Percentiles rank a stretch among this genome's conserved stretches.
Evolutionary conservation across 2,888 invertebrate species (phyloP).

Genomic region (Macropis europaea): DNA sequence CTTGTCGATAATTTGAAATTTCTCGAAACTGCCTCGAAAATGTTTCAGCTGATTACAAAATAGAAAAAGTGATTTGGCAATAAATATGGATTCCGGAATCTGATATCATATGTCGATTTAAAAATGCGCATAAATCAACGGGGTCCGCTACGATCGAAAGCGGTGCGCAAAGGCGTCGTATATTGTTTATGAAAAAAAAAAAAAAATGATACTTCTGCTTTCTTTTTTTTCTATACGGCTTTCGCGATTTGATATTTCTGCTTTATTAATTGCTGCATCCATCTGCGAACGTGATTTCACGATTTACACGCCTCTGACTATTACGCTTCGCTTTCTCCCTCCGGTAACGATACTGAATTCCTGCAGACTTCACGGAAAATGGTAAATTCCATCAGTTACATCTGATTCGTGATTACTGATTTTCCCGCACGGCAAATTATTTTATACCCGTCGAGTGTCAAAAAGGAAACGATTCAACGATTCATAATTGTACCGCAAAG

Average conservation of each 20-base stretch:
- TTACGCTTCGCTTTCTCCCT: slow-evolving; percentile 37
- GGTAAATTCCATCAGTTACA: not conserved
- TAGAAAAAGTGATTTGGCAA: too few relatives aligned
- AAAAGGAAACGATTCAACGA: not conserved
- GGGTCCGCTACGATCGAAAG: slow-evolving; percentile 1
- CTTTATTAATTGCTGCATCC: not conserved
- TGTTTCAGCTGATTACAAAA: too few relatives aligned
- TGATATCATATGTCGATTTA: too few relatives aligned
- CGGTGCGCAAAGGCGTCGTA: slow-evolving; percentile 23
- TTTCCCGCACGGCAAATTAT: too few relatives aligned
- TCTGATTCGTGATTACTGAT: too few relatives aligned
- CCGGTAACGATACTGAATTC: not conserved
- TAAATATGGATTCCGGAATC: too few relatives aligned
- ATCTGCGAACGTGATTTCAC: not conserved
- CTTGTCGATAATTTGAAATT: too few relatives aligned
- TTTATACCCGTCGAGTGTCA: not conserved
- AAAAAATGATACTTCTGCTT: too few relatives aligned
- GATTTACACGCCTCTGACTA: too few relatives aligned
- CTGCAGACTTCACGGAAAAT: not conserved
- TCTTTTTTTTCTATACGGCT: too few relatives aligned
- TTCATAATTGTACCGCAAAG: not conserved
- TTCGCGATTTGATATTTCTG: not conserved
- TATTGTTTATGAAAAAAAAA: too few relatives aligned
- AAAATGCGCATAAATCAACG: not conserved
- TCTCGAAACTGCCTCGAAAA: too few relatives aligned